Evolutionary conservation across 2,113 vertebrate species (phyloP).

Genomic region (Neodontobutis hainanensis): DNA sequence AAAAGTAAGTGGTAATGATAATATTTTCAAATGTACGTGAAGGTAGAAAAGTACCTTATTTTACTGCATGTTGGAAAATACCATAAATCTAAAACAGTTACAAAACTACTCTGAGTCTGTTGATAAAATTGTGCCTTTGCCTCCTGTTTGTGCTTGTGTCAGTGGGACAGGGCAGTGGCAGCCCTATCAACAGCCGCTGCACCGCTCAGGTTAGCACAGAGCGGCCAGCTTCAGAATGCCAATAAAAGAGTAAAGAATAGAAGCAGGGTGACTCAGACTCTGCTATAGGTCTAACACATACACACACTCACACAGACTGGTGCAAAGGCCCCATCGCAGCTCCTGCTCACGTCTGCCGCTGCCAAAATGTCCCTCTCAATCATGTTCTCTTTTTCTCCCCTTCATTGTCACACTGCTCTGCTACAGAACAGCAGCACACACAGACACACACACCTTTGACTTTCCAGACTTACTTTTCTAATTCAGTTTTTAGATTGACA

Average conservation of each 20-base stretch:
- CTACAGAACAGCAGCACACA: constrained; percentile 14
- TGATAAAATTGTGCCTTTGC: no score
- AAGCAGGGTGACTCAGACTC: constrained; percentile 49
- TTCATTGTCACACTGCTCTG: constrained; percentile 52
- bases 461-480: not conserved
- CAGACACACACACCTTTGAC: constrained; percentile 17
- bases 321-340: constrained; percentile 16
- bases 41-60: no score
- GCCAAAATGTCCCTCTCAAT: constrained; percentile 68
- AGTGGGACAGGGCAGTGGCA: no score
- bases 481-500: no score
- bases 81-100: no score
- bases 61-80: no score
- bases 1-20: no score
- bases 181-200: no score
- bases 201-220: no score
- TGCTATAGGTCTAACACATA: constrained; percentile 8
- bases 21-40: no score
- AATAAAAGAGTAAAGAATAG: constrained; percentile 48
- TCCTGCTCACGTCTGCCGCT: constrained; percentile 50
- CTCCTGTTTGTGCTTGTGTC: no score
- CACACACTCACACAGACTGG: constrained; percentile 5
- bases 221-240: constrained; percentile 29
- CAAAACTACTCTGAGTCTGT: no score
- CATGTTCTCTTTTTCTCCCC: constrained; percentile 57